Evolutionary conservation across 2,888 invertebrate species (phyloP), one percentile per base, ranked within the genome.

Genomic region (Ichneumoninae sp.): DNA sequence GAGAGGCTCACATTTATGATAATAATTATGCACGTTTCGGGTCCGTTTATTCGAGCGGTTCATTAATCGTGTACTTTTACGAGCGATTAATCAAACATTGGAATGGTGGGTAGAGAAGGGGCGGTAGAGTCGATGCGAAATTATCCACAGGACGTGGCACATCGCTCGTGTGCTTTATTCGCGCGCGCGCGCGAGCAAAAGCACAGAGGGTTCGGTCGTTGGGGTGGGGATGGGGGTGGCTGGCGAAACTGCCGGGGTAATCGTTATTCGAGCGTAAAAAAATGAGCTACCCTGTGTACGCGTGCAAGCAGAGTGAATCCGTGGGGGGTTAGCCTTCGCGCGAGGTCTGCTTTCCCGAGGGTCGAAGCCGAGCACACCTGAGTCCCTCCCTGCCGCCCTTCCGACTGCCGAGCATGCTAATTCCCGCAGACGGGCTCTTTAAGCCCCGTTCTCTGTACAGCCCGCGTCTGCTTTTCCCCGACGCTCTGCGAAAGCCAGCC

Each of bases 381-480:
- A 92, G 91, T 85, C 89, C 76, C 86, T 85, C 79, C 36, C 44
- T 44, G 3, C 54, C 19, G 10, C 22, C 70, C n/a, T 36, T 70
- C 82, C 83, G 83, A 87, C 88, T 87, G 86, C 87, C 83, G 87
- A 88, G 88, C 89, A 89, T 84, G 88, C 89, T 91, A 91, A 91
- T 91, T 92, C 89, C 87, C 88, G 86, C 89, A 89, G 90, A 90
- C 88, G 86, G 81, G 87, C 81, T 77, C 89, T 90, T 91, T 90
- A 91, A 90, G 88, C 89, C 85, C 85, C 87, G 86, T 87, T 76
- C 85, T 36, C 85, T 30, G 57, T 71, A 60, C 44, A 65, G 54
- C 70, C 47, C 70, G 40, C 66, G 75, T 82, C 75, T 76, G 70
- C 81, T 76, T 60, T 66, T 76, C 30, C 40, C 50, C 66, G 1